Conservation (phyloP, 2,888 invertebrate genomes). For the Pheosia tremula region DNA sequence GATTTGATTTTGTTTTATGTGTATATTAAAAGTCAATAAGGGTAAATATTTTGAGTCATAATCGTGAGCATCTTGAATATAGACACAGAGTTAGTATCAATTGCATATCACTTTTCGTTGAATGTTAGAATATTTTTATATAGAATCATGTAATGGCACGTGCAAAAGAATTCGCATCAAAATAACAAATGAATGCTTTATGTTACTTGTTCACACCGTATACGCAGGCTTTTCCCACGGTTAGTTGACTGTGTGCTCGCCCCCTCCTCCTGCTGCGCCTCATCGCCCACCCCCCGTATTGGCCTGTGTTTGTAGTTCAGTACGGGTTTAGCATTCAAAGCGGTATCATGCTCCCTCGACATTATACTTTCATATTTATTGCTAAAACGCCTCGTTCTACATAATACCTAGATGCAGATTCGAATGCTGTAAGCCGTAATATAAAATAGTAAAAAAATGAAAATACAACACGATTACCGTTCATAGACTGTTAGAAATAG, state of each 20-base stretch:
- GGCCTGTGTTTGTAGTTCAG: conserved; percentile 74
- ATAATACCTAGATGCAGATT: conserved; percentile 47
- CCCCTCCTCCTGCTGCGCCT: conserved; percentile 49
- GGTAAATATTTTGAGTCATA: conserved; percentile 1
- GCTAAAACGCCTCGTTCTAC: conserved; percentile 70
- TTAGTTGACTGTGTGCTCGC: conserved; percentile 61
- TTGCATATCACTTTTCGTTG: not conserved
- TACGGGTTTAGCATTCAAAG: conserved; percentile 81
- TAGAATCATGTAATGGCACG: conserved; percentile 25
- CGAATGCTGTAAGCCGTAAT: conserved; percentile 25
- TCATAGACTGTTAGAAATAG: not conserved
- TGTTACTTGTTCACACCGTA: conserved; percentile 65
- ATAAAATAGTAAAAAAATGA: conserved; percentile 26
- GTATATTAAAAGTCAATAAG: conserved; percentile 22
- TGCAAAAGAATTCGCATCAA: conserved; percentile 64
- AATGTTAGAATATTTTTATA: conserved; percentile 13
- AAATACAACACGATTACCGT: not conserved
- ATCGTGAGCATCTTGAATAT: not conserved
- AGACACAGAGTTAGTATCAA: not conserved
- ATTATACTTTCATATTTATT: conserved; percentile 81
- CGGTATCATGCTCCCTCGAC: conserved; percentile 72
- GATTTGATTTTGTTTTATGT: conserved; percentile 56
- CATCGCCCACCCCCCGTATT: conserved; percentile 45
- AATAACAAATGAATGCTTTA: conserved; percentile 67
- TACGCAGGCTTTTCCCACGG: conserved; percentile 78